Evolutionary conservation across 2,797 vertebrate genomes (phyloP).

Genomic region (Pangasius macronema): DNA sequence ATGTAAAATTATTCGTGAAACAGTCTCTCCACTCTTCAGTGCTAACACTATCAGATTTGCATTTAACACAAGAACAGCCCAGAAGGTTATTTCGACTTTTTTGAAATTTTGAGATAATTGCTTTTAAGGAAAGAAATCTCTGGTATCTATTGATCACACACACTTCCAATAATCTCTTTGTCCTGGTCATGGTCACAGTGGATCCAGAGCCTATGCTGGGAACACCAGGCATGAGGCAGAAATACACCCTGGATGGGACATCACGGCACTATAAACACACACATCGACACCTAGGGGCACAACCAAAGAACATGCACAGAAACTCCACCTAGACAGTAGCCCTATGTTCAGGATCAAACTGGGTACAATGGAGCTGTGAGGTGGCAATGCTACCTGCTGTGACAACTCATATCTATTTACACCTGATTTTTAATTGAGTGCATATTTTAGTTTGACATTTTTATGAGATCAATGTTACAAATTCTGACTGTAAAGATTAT

Average conservation of each 20-base stretch:
- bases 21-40: no score
- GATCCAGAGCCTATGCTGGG: background rate
- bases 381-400: background rate
- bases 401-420: background rate
- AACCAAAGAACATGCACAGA: background rate
- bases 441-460: background rate
- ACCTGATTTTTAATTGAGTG: background rate
- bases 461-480: background rate
- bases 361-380: background rate
- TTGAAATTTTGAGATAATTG: background rate
- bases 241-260: background rate
- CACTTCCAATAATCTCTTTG: background rate
- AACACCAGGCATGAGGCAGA: background rate
- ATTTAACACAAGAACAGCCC: background rate
- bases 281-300: background rate
- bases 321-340: background rate
- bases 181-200: background rate
- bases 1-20: constrained; percentile 1
- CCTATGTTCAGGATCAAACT: background rate
- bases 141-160: background rate
- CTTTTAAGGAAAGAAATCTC: background rate
- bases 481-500: background rate
- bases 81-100: background rate
- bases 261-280: background rate
- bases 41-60: constrained; percentile 28